Base-by-base conservation (phyloP, 2,888 invertebrate species). In the Drosophila pseudotalamancana region DNA sequence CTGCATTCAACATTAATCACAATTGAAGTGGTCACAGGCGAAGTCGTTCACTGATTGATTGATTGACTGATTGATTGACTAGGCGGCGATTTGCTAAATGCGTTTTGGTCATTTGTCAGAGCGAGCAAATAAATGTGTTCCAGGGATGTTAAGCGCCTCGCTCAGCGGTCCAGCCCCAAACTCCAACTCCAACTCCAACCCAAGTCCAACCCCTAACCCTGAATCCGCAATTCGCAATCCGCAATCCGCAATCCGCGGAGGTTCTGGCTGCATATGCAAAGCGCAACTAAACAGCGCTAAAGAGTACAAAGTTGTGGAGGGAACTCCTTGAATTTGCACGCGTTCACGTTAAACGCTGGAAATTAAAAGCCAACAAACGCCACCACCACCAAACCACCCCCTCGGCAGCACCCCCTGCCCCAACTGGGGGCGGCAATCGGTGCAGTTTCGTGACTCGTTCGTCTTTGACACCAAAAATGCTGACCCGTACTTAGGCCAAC, bases 401-500 rank as follows among this genome's bases (percentile, higher is more conserved):
- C 43, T 31, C 8, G 9, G 8, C 8, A 8, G 3, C 6, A 12
- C 27, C 6, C 21, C 21, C 11, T 3, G 4, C 4, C 16, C 9
- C 25, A 6, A 6, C n/a, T 16, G 6, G 0, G 6, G 16, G 25
- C 25, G 34, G 40, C 71, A 62, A 49, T 64, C 67, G 16, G 9
- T 66, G 72, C 74, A 59, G 54, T 72, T 68, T 56, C 76, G 76
- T 76, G 76, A 76, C 76, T 76, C 34, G 69, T 70, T 45, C 73
- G 76, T 70, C 73, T 76, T 76, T 85, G 82, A 83, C 82, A 83
- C 86, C 86, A 76, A 85, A 82, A 60, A 69, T n/a, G 69, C 80
- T 63, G 78, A 65, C 61, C 79, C 72, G 76, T 74, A 76, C 78
- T 82, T 85, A 74, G 57, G 60, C 66, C 54, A 80, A 63, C 78